phyloP scores from a whole-genome alignment of 2,888 invertebrate genomes.

The Hermodice carunculata region DNA sequence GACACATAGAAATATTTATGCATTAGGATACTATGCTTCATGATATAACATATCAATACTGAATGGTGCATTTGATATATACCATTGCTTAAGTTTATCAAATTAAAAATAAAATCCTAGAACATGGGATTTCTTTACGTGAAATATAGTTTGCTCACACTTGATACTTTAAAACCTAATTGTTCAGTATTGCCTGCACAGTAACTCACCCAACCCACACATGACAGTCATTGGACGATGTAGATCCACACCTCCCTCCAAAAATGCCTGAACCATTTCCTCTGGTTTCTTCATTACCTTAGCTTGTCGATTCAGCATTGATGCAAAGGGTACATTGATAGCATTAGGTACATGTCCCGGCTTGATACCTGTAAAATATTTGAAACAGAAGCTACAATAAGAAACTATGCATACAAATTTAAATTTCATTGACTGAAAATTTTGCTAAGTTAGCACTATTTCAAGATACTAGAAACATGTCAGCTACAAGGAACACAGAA shows the following conservation, averaged over 20 bases:
- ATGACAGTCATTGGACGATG: slow-evolving; percentile 51
- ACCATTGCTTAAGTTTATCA: not conserved
- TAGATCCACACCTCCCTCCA: slow-evolving; percentile 50
- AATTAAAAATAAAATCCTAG: not conserved
- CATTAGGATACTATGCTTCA: too few species aligned
- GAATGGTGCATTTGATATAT: not conserved
- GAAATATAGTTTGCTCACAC: too few species aligned
- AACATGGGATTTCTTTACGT: not conserved
- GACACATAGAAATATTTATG: too few species aligned
- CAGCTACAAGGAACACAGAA: too few species aligned
- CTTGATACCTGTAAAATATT: slow-evolving; percentile 54
- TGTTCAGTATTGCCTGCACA: not conserved
- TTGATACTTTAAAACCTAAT: too few species aligned
- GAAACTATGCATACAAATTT: not conserved
- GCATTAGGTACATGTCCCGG: slow-evolving; percentile 61
- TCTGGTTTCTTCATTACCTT: slow-evolving; percentile 47
- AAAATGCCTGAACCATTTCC: slow-evolving; percentile 51
- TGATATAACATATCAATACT: too few species aligned
- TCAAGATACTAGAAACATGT: too few species aligned
- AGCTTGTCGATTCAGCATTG: slow-evolving; percentile 46
- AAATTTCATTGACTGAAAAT: not conserved
- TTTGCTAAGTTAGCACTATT: too few species aligned
- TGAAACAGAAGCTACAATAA: not conserved
- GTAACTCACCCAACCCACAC: slow-evolving; percentile 62
- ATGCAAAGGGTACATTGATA: slow-evolving; percentile 53